Conservation (phyloP, 2,113 vertebrate species). For the Dicaeum eximium region DNA sequence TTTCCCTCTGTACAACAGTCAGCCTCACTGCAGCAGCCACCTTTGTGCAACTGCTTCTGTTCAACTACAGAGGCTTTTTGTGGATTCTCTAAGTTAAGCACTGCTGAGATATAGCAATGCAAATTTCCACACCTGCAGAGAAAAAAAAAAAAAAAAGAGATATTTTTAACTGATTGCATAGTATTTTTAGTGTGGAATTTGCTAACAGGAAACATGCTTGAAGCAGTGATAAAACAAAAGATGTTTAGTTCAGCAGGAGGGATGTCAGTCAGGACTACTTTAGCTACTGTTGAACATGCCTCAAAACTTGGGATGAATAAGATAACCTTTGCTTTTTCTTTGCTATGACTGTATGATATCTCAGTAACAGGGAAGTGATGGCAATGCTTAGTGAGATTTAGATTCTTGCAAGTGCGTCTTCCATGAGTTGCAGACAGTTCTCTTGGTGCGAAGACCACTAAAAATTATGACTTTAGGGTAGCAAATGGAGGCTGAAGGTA, state of each 20-base stretch:
- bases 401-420: neutral
- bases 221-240: neutral
- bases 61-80: neutral
- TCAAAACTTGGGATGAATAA: neutral
- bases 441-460: fast-evolving
- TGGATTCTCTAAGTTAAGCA: neutral
- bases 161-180: neutral
- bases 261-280: neutral
- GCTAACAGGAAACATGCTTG: neutral
- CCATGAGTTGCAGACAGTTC: neutral
- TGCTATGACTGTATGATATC: neutral
- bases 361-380: neutral
- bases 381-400: neutral
- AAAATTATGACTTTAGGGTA: neutral
- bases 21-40: neutral
- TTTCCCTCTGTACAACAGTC: neutral
- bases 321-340: neutral
- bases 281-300: neutral
- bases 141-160: neutral
- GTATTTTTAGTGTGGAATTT: neutral
- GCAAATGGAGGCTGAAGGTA: neutral
- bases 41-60: neutral
- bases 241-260: neutral
- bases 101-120: neutral
- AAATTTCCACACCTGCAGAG: neutral